phyloP scores from a whole-genome alignment of 2,888 invertebrate species.

The Drosophila dives region DNA sequence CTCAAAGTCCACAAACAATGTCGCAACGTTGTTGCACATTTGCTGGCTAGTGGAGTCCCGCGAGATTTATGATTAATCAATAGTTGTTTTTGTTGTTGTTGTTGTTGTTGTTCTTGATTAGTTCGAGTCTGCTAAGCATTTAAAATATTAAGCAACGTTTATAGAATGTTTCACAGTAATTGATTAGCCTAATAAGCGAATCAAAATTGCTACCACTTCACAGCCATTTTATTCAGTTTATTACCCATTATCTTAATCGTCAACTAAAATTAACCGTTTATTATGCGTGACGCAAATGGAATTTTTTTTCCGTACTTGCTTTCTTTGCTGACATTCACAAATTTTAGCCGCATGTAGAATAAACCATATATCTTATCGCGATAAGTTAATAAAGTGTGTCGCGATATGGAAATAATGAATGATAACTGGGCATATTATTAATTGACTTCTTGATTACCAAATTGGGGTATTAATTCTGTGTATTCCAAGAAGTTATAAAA shows the following conservation, averaged over 20 bases:
- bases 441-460: neutral
- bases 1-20: constrained; percentile 41
- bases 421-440: neutral
- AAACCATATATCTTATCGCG: constrained; percentile 2
- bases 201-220: neutral
- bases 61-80: constrained; percentile 35
- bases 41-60: constrained; percentile 7
- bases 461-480: neutral
- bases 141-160: neutral
- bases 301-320: neutral
- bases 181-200: neutral
- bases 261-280: neutral
- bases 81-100: neutral
- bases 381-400: neutral
- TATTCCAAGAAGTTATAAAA: neutral
- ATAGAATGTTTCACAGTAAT: neutral
- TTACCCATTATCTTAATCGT: neutral
- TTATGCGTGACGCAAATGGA: constrained; percentile 6
- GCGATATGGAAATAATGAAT: neutral
- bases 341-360: neutral
- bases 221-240: neutral
- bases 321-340: neutral
- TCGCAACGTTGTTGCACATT: constrained; percentile 27
- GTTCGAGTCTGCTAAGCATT: neutral
- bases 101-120: no score